A percentile compares a stretch with the other conserved stretches of the same genome.
phyloP scores from a whole-genome alignment of 2,888 invertebrate species.

The Malthinus seriepunctatus region DNA sequence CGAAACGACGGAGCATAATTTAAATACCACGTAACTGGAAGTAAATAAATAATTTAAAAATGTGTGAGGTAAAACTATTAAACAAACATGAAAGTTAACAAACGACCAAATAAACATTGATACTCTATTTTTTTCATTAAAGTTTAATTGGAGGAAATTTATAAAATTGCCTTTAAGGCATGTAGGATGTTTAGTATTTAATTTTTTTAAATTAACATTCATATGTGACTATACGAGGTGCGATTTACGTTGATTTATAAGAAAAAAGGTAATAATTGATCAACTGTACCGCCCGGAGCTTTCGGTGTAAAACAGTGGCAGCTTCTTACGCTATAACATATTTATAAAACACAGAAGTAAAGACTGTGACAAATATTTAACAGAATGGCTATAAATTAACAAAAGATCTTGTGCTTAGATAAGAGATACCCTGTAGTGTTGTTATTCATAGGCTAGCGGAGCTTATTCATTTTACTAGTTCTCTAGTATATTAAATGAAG shows the following conservation, averaged over 20 bases:
- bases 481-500: background rate
- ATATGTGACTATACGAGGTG: constrained; percentile 8
- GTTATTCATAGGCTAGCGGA: constrained; percentile 26
- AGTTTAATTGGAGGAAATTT: background rate
- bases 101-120: constrained; percentile 31
- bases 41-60: constrained; percentile 46
- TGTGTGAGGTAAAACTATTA: constrained; percentile 46
- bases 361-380: constrained; percentile 55
- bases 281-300: constrained; percentile 47
- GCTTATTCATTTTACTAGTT: background rate
- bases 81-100: constrained; percentile 37
- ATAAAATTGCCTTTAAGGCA: background rate
- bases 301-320: constrained; percentile 54
- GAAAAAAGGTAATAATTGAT: constrained; percentile 13
- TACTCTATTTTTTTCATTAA: background rate
- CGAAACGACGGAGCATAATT: constrained; percentile 40
- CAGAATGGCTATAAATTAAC: constrained; percentile 52
- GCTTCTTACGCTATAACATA: constrained; percentile 48
- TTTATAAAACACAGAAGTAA: constrained; percentile 52
- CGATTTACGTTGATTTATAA: constrained; percentile 13
- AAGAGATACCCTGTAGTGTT: constrained; percentile 33
- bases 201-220: constrained; percentile 3
- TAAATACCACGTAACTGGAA: constrained; percentile 45
- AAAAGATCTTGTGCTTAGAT: constrained; percentile 50
- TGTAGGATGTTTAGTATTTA: background rate